Evolutionary conservation across 2,888 invertebrate genomes (phyloP), one percentile per base, ranked within the genome.

Genomic region (Stenichneumon culpator): DNA sequence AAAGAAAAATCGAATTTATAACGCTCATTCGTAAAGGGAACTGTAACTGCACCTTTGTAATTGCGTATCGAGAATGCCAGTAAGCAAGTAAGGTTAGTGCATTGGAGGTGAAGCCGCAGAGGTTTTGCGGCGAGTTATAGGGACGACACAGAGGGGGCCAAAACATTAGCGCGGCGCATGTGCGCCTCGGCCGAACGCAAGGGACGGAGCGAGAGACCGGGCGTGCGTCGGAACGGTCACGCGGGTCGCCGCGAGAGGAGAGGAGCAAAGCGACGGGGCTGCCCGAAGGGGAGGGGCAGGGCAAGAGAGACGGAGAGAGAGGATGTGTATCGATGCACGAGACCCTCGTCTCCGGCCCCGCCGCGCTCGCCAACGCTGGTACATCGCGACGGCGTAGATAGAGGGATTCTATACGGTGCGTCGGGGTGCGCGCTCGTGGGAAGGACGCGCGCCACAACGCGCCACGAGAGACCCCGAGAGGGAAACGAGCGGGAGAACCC

Each of bases 141-240:
- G 44, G 60, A 60, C 2, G 19, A 47, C n/a, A 4, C 32, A 22
- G 52, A 72, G 57, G 19, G 11, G 52, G 47, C 57, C 57, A 57
- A 57, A 57, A 57, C 57, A 57, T 57, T 57, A 73, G 79, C 22
- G 50, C 52, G 79, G 72, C 70, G 80, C 80, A 74, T 79, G 57
- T 79, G 72, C 82, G 84, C 86, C 79, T 82, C 47, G 47, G 69
- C 19, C 69, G 52, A 32, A 52, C 28, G 69, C 70, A 5, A 44
- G 11, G 11, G 52, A 22, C 83, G 73, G 79, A 80, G 78, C 36
- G 84, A 82, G 65, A 81, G 80, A 85, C 82, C 85, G 86, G 83
- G 87, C 86, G 86, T 87, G 80, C 83, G 86, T 85, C 84, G 74
- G 84, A 81, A 87, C 86, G 44, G 65, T 78, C 65, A 44, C 44